A percentile compares a stretch with the other conserved stretches of the same genome.
These are phyloP conservation scores for Tryphoninae sp. DNA, from an alignment of 2,888 invertebrate genomes.

Conservation along the genomic window DNA sequence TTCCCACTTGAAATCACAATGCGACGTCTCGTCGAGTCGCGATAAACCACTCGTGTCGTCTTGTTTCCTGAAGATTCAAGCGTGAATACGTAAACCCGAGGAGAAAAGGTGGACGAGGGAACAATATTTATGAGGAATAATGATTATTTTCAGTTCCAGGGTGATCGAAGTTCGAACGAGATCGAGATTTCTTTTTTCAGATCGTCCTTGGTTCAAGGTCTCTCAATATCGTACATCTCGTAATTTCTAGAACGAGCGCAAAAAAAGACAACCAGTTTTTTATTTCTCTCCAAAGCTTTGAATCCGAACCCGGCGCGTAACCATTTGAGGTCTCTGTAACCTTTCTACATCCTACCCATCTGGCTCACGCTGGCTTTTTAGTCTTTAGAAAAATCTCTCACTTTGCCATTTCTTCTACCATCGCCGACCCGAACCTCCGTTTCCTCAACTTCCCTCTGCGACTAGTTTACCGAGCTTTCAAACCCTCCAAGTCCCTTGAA, in stretches of 20 bases:
- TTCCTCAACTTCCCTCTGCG: not conserved
- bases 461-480: constrained; percentile 36
- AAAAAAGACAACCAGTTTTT: not conserved
- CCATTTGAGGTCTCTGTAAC: not conserved
- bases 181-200: too few relatives aligned
- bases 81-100: too few relatives aligned
- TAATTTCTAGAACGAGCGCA: not conserved
- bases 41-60: too few relatives aligned
- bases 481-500: constrained; percentile 24
- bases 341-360: not conserved
- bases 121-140: too few relatives aligned
- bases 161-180: too few relatives aligned
- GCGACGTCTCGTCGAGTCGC: too few relatives aligned
- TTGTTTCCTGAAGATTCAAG: too few relatives aligned
- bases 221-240: not conserved
- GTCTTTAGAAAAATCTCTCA: constrained; percentile 11
- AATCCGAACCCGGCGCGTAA: not conserved
- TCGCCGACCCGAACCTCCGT: not conserved
- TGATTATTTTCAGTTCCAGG: too few relatives aligned
- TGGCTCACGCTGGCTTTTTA: constrained; percentile 4
- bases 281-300: not conserved
- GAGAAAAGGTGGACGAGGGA: too few relatives aligned
- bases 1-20: too few relatives aligned
- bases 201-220: not conserved
- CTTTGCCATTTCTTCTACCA: constrained; percentile 19